Percentiles rank a stretch among this genome's conserved stretches.
These are phyloP conservation scores for Muschampia plurimacula DNA, from an alignment of 2,888 invertebrate genomes.

Conservation along the genomic window DNA sequence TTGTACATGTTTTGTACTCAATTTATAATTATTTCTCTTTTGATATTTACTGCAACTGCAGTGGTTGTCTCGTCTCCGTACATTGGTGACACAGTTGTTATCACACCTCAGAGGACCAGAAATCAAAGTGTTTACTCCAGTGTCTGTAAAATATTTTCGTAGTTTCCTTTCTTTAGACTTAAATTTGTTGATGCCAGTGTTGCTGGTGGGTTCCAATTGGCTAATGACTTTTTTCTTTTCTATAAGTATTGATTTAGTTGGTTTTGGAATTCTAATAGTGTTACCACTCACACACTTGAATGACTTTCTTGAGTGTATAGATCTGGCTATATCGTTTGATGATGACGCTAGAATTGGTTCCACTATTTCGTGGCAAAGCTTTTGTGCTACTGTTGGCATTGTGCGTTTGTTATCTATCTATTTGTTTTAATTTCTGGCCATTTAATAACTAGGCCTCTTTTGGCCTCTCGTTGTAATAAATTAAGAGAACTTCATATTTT, in stretches of 20 bases:
- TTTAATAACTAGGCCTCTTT: not conserved
- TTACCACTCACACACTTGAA: constrained; percentile 22
- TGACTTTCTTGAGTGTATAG: constrained; percentile 35
- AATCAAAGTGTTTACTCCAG: constrained; percentile 58
- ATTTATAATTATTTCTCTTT: constrained; percentile 45
- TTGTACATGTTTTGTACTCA: constrained; percentile 56
- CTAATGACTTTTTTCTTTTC: constrained; percentile 57
- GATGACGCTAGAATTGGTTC: constrained; percentile 54
- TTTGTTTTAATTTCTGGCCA: not conserved
- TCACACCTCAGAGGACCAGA: constrained; percentile 60
- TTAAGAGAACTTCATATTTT: not conserved
- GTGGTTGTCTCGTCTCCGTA: constrained; percentile 56
- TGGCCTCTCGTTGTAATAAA: not conserved
- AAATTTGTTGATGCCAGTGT: constrained; percentile 47
- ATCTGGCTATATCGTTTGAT: constrained; percentile 41
- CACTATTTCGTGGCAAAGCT: constrained; percentile 64
- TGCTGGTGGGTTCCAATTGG: constrained; percentile 50
- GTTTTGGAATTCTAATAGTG: constrained; percentile 46
- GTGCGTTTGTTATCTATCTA: not conserved
- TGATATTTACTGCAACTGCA: constrained; percentile 52
- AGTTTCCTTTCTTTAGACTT: constrained; percentile 53
- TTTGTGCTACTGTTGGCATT: constrained; percentile 66
- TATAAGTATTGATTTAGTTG: constrained; percentile 50
- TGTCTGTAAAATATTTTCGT: constrained; percentile 53
- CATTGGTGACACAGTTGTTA: constrained; percentile 59